A percentile compares a stretch with the other conserved stretches of the same genome.
phyloP scores from a whole-genome alignment of 2,113 vertebrate genomes.

The Vireo altiloquus region DNA sequence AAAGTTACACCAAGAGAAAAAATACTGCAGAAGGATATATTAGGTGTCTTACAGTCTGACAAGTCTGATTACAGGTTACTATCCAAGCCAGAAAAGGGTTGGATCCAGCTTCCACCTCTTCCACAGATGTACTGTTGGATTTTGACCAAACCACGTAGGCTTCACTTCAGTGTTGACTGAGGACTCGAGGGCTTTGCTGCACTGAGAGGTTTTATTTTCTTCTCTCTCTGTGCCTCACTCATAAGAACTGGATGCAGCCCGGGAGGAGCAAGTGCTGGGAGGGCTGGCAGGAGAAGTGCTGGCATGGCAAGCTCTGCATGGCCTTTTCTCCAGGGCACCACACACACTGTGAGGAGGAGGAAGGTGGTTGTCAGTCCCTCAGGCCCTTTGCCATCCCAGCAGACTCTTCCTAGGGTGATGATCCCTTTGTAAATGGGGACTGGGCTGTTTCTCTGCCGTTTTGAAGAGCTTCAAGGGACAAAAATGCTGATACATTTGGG shows the following conservation, averaged over 20 bases:
- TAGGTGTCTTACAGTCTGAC: not conserved
- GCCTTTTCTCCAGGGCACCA: not conserved
- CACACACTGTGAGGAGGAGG: not conserved
- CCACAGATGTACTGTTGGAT: slow-evolving; percentile 3
- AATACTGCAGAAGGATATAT: not conserved
- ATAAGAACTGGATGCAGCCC: not conserved
- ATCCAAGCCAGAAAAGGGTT: not conserved
- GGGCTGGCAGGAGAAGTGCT: not conserved
- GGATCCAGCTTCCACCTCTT: not conserved
- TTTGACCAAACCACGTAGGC: not conserved
- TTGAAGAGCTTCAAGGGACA: not conserved
- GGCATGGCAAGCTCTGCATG: not conserved
- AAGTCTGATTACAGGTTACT: slow-evolving; percentile 12
- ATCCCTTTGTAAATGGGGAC: not conserved
- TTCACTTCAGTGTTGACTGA: not conserved
- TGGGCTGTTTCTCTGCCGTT: not conserved
- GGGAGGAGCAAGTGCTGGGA: not conserved
- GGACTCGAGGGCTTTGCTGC: not conserved
- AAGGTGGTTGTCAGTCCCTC: not conserved
- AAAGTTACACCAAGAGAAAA: not conserved
- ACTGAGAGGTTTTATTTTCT: not conserved
- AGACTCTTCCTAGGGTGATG: not conserved
- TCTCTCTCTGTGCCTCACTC: not conserved
- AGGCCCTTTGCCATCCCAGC: not conserved
- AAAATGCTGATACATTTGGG: not conserved